Evolutionary conservation across 2,888 invertebrate genomes (phyloP), one percentile per base, ranked within the genome.

Genomic region (Blastobasis adustella): DNA sequence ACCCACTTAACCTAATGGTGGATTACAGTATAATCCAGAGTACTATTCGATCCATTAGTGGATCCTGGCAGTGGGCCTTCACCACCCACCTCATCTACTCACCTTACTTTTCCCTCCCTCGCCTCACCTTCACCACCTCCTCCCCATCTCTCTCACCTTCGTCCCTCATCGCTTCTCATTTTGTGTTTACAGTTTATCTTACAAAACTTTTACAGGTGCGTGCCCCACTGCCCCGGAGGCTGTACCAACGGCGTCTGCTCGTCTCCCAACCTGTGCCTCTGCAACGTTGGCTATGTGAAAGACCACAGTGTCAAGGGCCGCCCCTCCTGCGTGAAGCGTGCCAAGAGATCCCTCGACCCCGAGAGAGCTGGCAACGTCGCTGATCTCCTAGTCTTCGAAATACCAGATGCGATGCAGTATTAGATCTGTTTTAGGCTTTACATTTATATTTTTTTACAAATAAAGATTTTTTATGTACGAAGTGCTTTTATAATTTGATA

Each of bases 191-290:
- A n/a, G 23, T 23, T 23, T 23, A 23, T 1, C 23, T 23, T 2
- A 23, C 23, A 23, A 52, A 50, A 49, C 10, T 6, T 49, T 68
- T 68, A 40, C 65, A 87, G 90, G 50, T 93, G 93, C 59, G 61
- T 89, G 5, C 90, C 93, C 0, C 77, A 90, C 57, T 95, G 95
- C 62, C 86, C 90, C 0, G 90, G 90, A n/a, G 94, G 94, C 0
- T 95, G 95, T 61, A 85, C 87, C 6, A 95, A 95, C 66, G 95
- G 94, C 0, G 85, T 89, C 23, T 95, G 95, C 62, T 90, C 93
- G 0, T 90, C 91, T 0, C 95, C 95, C 0, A 92, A 94, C 73
- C 90, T 92, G 65, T 95, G 95, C 67, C 88, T 93, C 54, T 95
- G 95, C 65, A 92, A 92, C 61, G 85, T 89, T 0, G 95, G 95